Percentiles rank a stretch among this genome's conserved stretches.
These are phyloP conservation scores for Aleiodes sp. DNA, from an alignment of 1,140 invertebrate species.

Conservation along the genomic window DNA sequence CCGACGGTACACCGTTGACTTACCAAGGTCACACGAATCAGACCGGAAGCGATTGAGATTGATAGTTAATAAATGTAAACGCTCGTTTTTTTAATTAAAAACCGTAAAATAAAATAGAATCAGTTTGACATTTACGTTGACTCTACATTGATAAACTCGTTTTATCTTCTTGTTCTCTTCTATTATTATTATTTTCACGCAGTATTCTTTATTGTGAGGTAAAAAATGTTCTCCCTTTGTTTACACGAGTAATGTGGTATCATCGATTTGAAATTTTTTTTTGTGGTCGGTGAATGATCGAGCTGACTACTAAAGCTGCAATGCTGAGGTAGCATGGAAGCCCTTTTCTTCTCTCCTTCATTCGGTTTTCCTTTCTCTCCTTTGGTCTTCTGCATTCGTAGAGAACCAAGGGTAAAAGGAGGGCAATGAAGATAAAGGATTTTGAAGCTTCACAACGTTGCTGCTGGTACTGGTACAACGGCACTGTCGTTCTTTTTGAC, in stretches of 20 bases:
- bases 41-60: slow-evolving; percentile 39
- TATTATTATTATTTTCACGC: too few species aligned
- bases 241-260: too few species aligned
- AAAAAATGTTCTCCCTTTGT: too few species aligned
- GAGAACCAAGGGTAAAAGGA: too few species aligned
- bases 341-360: too few species aligned
- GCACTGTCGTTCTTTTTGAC: slow-evolving; percentile 6
- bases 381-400: too few species aligned
- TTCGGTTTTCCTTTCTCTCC: too few species aligned
- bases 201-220: too few species aligned
- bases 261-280: too few species aligned
- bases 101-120: neutral
- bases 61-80: slow-evolving; percentile 27
- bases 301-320: too few species aligned
- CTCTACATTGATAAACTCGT: neutral
- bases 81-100: slow-evolving; percentile 23
- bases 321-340: too few species aligned
- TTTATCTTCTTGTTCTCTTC: neutral
- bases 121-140: slow-evolving; percentile 11
- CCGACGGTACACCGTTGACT: neutral
- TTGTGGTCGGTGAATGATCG: too few species aligned
- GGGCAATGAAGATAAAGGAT: slow-evolving; percentile 9
- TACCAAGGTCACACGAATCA: slow-evolving; percentile 35
- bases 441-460: neutral
- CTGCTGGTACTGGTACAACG: slow-evolving; percentile 13